phyloP scores from a whole-genome alignment of 2,113 vertebrate genomes.

The Chionomys nivalis region DNA sequence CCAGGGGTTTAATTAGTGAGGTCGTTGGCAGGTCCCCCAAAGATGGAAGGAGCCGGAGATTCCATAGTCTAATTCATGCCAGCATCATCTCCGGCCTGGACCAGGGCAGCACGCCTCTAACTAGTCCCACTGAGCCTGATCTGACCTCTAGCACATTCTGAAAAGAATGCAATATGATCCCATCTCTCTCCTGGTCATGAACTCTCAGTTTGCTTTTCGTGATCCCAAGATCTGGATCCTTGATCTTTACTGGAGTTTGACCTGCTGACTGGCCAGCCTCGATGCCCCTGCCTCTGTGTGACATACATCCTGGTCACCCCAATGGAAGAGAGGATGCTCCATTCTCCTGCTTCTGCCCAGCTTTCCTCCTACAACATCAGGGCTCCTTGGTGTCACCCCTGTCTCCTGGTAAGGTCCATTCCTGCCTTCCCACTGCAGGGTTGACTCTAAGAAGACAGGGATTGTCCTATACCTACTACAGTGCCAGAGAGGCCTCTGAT shows the following conservation, averaged over 20 bases:
- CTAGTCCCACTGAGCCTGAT: background rate
- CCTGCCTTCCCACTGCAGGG: background rate
- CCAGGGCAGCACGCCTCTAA: background rate
- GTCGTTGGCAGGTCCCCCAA: slow-evolving; percentile 14
- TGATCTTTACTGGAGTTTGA: background rate
- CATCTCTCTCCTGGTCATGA: background rate
- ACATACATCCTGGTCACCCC: background rate
- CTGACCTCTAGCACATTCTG: background rate
- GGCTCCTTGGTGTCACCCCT: background rate
- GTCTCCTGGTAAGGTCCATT: background rate
- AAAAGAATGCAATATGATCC: background rate
- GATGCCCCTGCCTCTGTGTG: background rate
- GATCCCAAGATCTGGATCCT: background rate
- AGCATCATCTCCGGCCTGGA: background rate
- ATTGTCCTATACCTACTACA: background rate
- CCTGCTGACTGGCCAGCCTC: background rate
- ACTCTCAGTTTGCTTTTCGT: background rate
- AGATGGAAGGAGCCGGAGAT: slow-evolving; percentile 8
- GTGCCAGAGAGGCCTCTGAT: background rate
- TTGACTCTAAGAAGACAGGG: background rate
- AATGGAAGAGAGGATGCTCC: background rate
- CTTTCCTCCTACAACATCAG: background rate
- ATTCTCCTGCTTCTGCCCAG: too few relatives aligned
- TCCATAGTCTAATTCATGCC: background rate
- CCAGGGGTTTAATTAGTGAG: slow-evolving; percentile 48